These are phyloP conservation scores for Aphelocoma californica DNA, from an alignment of 2,797 vertebrate genomes.

Conservation along the genomic window DNA sequence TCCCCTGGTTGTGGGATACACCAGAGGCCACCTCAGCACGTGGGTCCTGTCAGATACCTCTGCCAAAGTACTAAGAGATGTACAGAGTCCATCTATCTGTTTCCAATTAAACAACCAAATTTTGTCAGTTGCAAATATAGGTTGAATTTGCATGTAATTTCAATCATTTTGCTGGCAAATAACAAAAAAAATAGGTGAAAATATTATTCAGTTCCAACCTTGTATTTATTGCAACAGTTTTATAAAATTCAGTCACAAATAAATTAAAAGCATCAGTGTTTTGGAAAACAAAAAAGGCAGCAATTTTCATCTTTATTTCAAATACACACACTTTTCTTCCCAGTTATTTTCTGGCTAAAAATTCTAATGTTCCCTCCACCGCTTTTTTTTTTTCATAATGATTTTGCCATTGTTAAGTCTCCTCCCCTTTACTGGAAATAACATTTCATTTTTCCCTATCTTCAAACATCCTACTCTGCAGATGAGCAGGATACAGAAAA, in stretches of 20 bases:
- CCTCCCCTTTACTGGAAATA: slow-evolving; percentile 50
- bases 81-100: not conserved
- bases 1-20: not conserved
- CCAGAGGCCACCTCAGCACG: not conserved
- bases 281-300: not conserved
- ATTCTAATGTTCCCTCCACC: not conserved
- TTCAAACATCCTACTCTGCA: slow-evolving; percentile 63
- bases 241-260: not conserved
- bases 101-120: not conserved
- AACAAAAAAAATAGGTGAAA: not conserved
- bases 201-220: not conserved
- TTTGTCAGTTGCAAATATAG: not conserved
- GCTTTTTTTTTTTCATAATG: not conserved
- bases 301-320: not conserved
- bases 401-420: slow-evolving; percentile 21
- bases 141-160: not conserved
- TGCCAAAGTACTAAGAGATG: not conserved
- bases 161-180: not conserved
- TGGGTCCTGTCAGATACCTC: fast-evolving
- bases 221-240: not conserved
- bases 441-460: slow-evolving; percentile 26
- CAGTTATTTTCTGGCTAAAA: not conserved
- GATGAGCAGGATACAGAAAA: slow-evolving; percentile 67
- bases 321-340: not conserved
- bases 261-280: not conserved